phyloP scores from a whole-genome alignment of 1,140 invertebrate genomes.

The Theocolax elegans region DNA sequence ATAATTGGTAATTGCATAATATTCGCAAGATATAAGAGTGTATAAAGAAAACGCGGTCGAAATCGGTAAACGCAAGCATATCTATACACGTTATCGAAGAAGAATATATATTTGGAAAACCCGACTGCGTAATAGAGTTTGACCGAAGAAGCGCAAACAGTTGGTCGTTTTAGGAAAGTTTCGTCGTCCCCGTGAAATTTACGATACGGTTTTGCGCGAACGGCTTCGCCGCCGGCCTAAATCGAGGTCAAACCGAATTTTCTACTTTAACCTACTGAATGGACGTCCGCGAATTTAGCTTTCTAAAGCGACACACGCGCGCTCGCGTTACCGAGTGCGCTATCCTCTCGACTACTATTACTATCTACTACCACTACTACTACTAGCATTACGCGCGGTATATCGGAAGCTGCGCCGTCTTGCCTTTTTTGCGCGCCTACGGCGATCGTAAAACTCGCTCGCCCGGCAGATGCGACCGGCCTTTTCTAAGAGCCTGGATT shows the following conservation, averaged over 20 bases:
- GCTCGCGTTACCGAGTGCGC: background rate
- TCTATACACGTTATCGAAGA: too few relatives aligned
- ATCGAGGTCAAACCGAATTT: constrained; percentile 69
- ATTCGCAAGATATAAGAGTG: too few relatives aligned
- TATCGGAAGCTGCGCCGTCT: constrained; percentile 10
- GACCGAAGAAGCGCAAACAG: background rate
- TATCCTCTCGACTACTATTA: too few relatives aligned
- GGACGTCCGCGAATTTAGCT: constrained; percentile 64
- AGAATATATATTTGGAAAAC: too few relatives aligned
- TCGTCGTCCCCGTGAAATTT: constrained; percentile 25
- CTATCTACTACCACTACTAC: too few relatives aligned
- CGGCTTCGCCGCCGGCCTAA: constrained; percentile 56
- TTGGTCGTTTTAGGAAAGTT: constrained; percentile 24
- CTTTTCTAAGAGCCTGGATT: background rate
- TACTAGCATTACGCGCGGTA: too few relatives aligned
- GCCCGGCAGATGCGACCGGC: background rate
- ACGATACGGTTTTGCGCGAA: constrained; percentile 31
- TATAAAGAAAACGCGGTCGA: too few relatives aligned
- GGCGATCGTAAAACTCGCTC: background rate
- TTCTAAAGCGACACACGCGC: constrained; percentile 62
- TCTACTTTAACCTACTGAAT: constrained; percentile 69
- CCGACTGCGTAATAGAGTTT: too few relatives aligned
- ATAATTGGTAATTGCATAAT: too few relatives aligned
- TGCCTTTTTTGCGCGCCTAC: background rate
- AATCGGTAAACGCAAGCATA: too few relatives aligned